A percentile compares a stretch with the other conserved stretches of the same genome.
Conservation (phyloP, 2,113 vertebrate genomes). For the Dicentrarchus labrax region DNA sequence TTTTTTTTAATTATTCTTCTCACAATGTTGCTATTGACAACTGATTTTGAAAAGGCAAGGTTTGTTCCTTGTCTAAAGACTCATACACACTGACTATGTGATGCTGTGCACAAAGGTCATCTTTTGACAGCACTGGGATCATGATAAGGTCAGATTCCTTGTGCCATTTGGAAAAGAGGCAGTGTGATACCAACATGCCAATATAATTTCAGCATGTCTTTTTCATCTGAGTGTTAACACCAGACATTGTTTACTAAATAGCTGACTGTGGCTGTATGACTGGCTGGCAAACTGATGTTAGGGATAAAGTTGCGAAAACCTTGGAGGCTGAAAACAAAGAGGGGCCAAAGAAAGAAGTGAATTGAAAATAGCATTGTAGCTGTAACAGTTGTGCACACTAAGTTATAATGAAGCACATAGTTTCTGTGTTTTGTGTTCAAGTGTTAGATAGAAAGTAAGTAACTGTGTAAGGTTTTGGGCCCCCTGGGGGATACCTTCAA, state of each 20-base stretch:
- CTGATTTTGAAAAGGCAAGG: conserved; percentile 38
- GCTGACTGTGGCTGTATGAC: conserved; percentile 29
- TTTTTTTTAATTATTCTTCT: conserved; percentile 17
- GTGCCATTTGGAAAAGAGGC: conserved; percentile 82
- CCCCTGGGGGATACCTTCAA: conserved; percentile 10
- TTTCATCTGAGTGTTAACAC: conserved; percentile 66
- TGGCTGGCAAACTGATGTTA: conserved; percentile 13
- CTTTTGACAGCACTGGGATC: conserved; percentile 75
- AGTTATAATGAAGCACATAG: not conserved
- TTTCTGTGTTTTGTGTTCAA: conserved; percentile 26
- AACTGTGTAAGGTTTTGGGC: not conserved
- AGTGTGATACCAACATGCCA: conserved; percentile 74
- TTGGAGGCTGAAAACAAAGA: conserved; percentile 24
- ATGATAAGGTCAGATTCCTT: conserved; percentile 76
- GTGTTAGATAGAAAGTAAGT: not conserved
- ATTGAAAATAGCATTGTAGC: conserved; percentile 2
- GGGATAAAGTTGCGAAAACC: conserved; percentile 36
- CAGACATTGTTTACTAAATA: conserved; percentile 61
- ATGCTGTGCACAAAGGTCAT: conserved; percentile 79
- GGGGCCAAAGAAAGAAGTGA: conserved; percentile 13
- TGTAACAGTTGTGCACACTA: conserved; percentile 22
- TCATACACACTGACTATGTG: conserved; percentile 50
- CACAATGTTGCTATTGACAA: conserved; percentile 44
- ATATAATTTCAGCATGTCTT: conserved; percentile 74
- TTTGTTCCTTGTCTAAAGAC: conserved; percentile 57